These are phyloP conservation scores for Gryllus bimaculatus DNA, from an alignment of 1,140 invertebrate species.

Conservation along the genomic window DNA sequence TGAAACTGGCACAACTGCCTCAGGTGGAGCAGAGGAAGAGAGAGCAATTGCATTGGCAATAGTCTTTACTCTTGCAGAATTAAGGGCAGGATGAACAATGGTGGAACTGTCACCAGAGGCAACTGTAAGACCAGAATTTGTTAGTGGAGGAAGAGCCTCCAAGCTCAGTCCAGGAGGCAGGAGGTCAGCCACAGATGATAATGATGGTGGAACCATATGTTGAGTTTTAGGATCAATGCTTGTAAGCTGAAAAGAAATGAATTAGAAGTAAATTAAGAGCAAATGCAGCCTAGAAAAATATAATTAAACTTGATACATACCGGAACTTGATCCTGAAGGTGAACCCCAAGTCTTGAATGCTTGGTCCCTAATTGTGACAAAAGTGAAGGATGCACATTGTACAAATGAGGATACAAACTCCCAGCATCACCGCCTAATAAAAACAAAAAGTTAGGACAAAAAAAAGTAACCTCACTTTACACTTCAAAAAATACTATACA, in stretches of 20 bases:
- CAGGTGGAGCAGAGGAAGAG: neutral
- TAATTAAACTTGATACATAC: neutral
- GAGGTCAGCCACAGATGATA: constrained; percentile 7
- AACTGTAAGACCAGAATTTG: neutral
- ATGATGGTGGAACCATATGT: neutral
- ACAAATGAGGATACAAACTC: constrained; percentile 23
- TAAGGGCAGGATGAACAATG: neutral
- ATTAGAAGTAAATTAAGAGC: neutral
- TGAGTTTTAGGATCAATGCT: neutral
- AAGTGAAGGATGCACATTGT: constrained; percentile 23
- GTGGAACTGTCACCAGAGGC: neutral
- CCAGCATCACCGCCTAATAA: constrained; percentile 21
- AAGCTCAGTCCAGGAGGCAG: constrained; percentile 9
- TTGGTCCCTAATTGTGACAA: constrained; percentile 22
- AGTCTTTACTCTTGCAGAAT: neutral
- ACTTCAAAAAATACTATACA: neutral
- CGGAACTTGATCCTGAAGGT: constrained; percentile 21
- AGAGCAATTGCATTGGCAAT: neutral
- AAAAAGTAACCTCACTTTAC: neutral
- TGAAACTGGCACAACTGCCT: neutral
- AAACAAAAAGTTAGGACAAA: neutral
- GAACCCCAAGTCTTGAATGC: constrained; percentile 21
- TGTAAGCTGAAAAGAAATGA: neutral
- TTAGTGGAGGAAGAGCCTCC: constrained; percentile 3
- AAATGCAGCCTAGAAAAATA: neutral